These are phyloP conservation scores for Oithona nana DNA, from an alignment of 2,888 invertebrate species.

Conservation along the genomic window DNA sequence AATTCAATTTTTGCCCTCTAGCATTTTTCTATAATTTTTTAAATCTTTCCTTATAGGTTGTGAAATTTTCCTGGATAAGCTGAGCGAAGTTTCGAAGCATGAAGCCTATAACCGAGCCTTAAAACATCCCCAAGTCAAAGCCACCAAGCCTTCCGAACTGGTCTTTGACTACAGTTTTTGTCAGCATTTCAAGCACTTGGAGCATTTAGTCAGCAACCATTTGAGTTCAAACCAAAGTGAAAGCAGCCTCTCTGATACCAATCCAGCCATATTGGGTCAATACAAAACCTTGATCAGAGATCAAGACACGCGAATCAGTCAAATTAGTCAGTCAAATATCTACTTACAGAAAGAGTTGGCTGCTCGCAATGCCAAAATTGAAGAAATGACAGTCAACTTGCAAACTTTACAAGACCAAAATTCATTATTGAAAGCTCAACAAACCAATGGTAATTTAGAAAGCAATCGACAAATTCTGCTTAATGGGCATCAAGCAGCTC, in stretches of 20 bases:
- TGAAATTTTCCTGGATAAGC: conserved; percentile 62
- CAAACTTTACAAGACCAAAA: not conserved
- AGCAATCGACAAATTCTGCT: no score
- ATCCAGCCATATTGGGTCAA: conserved; percentile 40
- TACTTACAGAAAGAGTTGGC: not conserved
- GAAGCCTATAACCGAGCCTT: conserved; percentile 79
- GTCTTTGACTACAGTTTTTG: conserved; percentile 90
- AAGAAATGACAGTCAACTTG: not conserved
- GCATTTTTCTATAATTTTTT: no score
- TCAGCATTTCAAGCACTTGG: conserved; percentile 51
- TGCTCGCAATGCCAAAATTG: not conserved
- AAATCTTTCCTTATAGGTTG: no score
- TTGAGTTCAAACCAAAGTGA: not conserved
- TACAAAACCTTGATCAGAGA: conserved; percentile 79
- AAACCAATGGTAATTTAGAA: not conserved
- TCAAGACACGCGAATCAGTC: conserved; percentile 52
- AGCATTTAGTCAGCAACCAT: conserved; percentile 22
- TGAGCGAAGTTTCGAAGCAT: conserved; percentile 65
- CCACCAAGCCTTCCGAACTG: conserved; percentile 52
- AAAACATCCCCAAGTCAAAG: conserved; percentile 75
- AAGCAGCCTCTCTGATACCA: conserved; percentile 22
- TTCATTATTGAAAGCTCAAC: not conserved
- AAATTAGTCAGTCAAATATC: conserved; percentile 28
- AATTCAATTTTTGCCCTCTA: no score
- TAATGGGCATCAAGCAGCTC: not conserved